Base-by-base conservation (phyloP, 2,888 invertebrate species). In the Lampropteryx suffumata region DNA sequence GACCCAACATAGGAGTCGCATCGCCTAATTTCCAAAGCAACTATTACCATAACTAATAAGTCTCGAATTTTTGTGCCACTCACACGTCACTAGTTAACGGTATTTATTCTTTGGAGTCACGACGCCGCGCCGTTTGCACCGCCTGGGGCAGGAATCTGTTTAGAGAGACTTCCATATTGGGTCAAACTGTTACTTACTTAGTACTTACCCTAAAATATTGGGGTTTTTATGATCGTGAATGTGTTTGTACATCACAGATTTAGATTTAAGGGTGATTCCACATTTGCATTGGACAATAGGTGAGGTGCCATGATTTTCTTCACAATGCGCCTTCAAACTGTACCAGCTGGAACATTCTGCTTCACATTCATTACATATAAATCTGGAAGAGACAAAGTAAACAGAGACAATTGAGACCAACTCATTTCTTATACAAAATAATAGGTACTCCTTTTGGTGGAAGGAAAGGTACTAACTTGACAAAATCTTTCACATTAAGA, bases 161-260 rank as follows among this genome's bases (percentile, higher is more conserved):
- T n/a, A n/a, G n/a, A n/a, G n/a, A n/a, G n/a, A n/a, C n/a, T 27
- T 35, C 7, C 3, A 17, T n/a, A n/a, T 34, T n/a, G n/a, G n/a
- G n/a, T n/a, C n/a, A n/a, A n/a, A n/a, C n/a, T n/a, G n/a, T n/a
- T n/a, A n/a, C n/a, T n/a, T 29, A 21, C 30, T 29, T 21, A 26
- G 12, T 56, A 83, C 87, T 82, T 71, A 91, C 91, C 83, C 79
- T 43, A 90, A 73, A 13, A 84, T 75, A 69, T 86, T 82, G 7
- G 90, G 90, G 57, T 87, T 88, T 62, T 86, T 90, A 63, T 91
- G 91, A 59, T 90, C 90, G 54, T 89, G 82, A 28, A 91, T 79
- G 63, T 91, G 91, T 69, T 91, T 90, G 59, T 91, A 91, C 65
- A 92, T 80, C 33, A 87, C 85, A 9, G 91, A 88, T 67, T 91